Percentiles rank a stretch among this genome's conserved stretches.
Conservation (phyloP, 2,888 invertebrate genomes). For the Heteropelma amictum region DNA sequence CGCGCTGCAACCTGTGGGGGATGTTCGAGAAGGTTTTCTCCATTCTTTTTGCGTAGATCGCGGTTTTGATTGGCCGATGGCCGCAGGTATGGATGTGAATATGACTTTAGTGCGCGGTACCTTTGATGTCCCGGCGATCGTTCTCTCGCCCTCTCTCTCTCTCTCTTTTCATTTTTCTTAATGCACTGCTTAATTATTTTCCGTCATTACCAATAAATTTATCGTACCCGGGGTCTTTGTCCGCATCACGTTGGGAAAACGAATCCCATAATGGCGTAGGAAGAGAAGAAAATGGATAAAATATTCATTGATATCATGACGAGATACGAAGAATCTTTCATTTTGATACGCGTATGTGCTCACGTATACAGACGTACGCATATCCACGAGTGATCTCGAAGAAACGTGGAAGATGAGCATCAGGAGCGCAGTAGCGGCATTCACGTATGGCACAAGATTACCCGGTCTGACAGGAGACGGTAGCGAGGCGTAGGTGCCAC, state of each 20-base stretch:
- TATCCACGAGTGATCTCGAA: conserved; percentile 38
- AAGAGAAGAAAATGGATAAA: too few species aligned
- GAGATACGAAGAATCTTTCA: too few species aligned
- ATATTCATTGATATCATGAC: too few species aligned
- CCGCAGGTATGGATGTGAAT: conserved; percentile 42
- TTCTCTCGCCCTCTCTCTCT: background rate
- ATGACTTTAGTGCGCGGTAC: conserved; percentile 62
- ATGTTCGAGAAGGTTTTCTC: conserved; percentile 29
- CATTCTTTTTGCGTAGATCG: conserved; percentile 38
- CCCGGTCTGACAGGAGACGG: conserved; percentile 71
- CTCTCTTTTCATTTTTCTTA: too few species aligned
- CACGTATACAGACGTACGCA: background rate
- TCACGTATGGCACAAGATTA: conserved; percentile 69
- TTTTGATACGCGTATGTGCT: background rate
- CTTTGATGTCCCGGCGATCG: conserved; percentile 64
- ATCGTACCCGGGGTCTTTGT: conserved; percentile 67
- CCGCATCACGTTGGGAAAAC: conserved; percentile 12
- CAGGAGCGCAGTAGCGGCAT: conserved; percentile 66
- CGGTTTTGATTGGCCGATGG: conserved; percentile 61
- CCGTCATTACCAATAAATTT: conserved; percentile 66
- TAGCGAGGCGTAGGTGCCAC: conserved; percentile 73
- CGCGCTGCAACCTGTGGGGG: conserved; percentile 20
- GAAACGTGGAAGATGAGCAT: conserved; percentile 45
- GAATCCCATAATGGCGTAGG: too few species aligned
- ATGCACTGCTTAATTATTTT: conserved; percentile 71